Evolutionary conservation across 2,113 vertebrate genomes (phyloP).

Genomic region (Melospiza melodia): DNA sequence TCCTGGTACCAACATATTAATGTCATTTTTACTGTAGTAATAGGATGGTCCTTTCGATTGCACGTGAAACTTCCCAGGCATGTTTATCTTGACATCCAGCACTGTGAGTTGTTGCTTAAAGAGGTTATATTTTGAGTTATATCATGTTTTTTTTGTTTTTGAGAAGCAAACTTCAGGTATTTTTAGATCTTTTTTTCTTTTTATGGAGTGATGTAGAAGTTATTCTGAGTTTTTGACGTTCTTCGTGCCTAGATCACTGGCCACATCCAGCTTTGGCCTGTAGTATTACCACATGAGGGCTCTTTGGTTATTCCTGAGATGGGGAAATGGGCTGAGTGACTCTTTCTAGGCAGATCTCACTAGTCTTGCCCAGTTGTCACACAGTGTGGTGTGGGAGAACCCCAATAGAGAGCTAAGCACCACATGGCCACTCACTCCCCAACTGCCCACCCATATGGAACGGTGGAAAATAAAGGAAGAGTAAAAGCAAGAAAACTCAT

Average conservation of each 20-base stretch:
- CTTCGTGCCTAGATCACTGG: neutral
- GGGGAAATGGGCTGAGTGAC: neutral
- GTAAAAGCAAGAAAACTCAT: neutral
- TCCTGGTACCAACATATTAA: neutral
- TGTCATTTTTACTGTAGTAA: neutral
- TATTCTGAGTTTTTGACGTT: neutral
- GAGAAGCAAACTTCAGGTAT: neutral
- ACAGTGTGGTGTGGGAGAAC: neutral
- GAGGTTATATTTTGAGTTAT: neutral
- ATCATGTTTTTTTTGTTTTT: neutral
- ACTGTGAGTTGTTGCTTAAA: neutral
- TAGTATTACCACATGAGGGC: neutral
- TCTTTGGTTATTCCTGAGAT: neutral
- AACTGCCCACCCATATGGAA: rapidly evolving
- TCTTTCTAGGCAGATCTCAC: neutral
- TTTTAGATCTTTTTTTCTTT: neutral
- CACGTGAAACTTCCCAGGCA: neutral
- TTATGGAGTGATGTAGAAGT: neutral
- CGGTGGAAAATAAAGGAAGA: neutral
- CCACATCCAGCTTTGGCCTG: neutral
- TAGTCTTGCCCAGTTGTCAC: neutral
- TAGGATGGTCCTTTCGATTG: neutral
- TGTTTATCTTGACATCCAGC: neutral
- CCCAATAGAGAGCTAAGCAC: neutral
- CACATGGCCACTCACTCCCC: neutral